phyloP scores from a whole-genome alignment of 2,113 vertebrate genomes.

The Danio rerio region DNA sequence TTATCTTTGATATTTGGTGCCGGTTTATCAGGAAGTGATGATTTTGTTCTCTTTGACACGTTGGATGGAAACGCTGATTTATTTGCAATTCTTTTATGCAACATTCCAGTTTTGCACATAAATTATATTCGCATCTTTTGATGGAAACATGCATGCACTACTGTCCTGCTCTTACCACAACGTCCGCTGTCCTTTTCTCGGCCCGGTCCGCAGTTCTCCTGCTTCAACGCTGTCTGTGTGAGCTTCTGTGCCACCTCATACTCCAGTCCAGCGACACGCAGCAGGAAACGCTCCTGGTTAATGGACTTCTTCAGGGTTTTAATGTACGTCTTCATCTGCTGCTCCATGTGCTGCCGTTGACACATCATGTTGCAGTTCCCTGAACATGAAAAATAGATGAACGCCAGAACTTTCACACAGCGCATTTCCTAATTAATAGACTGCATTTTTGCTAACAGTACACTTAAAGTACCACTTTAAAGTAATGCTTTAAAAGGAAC shows the following conservation, averaged over 20 bases:
- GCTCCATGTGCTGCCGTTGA: conserved; percentile 90
- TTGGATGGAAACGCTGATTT: too few species aligned
- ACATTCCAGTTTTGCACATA: too few species aligned
- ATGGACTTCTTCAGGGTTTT: conserved; percentile 97
- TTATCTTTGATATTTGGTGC: too few species aligned
- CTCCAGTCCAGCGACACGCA: conserved; percentile 90
- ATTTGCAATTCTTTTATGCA: too few species aligned
- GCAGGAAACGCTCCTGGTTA: conserved; percentile 96
- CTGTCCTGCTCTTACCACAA: conserved; percentile 87
- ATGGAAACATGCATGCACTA: background rate
- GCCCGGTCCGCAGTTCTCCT: conserved; percentile 84
- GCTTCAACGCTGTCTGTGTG: conserved; percentile 70
- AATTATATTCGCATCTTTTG: too few species aligned
- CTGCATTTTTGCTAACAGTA: too few species aligned
- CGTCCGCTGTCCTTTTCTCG: conserved; percentile 85
- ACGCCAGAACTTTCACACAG: too few species aligned
- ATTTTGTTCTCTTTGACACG: too few species aligned
- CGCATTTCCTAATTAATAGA: background rate
- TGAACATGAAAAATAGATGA: conserved; percentile 58
- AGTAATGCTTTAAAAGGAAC: too few species aligned
- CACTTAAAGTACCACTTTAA: background rate
- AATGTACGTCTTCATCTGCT: conserved; percentile 90
- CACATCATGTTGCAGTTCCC: conserved; percentile 91
- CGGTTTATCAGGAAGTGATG: too few species aligned
- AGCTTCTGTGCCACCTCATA: conserved; percentile 94